These are phyloP conservation scores for Fulmarus glacialis DNA, from an alignment of 2,113 vertebrate species.

Conservation along the genomic window DNA sequence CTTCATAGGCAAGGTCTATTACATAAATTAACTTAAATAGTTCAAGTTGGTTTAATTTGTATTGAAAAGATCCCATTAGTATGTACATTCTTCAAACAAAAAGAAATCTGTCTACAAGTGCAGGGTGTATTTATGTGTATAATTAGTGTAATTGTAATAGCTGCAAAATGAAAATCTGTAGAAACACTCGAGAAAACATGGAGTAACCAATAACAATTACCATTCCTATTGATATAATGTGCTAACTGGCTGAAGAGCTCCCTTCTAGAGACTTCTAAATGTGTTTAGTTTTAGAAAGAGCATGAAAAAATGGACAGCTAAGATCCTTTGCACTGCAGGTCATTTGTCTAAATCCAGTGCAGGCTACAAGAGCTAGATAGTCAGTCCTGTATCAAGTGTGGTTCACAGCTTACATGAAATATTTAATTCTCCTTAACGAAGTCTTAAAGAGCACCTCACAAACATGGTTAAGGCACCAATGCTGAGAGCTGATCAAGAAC, in stretches of 20 bases:
- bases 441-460: background rate
- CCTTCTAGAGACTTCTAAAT: background rate
- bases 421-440: background rate
- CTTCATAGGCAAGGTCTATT: conserved; percentile 18
- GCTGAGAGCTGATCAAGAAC: background rate
- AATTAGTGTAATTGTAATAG: conserved; percentile 43
- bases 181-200: background rate
- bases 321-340: background rate
- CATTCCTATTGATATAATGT: background rate
- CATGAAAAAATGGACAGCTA: background rate
- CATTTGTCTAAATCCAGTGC: background rate
- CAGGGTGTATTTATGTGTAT: background rate
- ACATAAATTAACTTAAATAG: conserved; percentile 17
- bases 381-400: background rate
- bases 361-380: background rate
- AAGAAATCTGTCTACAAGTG: background rate
- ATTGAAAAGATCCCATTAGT: conserved; percentile 15
- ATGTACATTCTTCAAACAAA: conserved; percentile 31
- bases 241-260: background rate
- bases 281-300: background rate
- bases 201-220: background rate
- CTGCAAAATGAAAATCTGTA: conserved; percentile 27
- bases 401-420: background rate
- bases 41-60: conserved; percentile 23
- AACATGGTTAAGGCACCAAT: background rate